These are phyloP conservation scores for Cheirogaleus medius DNA, from an alignment of 2,113 vertebrate species.

Conservation along the genomic window DNA sequence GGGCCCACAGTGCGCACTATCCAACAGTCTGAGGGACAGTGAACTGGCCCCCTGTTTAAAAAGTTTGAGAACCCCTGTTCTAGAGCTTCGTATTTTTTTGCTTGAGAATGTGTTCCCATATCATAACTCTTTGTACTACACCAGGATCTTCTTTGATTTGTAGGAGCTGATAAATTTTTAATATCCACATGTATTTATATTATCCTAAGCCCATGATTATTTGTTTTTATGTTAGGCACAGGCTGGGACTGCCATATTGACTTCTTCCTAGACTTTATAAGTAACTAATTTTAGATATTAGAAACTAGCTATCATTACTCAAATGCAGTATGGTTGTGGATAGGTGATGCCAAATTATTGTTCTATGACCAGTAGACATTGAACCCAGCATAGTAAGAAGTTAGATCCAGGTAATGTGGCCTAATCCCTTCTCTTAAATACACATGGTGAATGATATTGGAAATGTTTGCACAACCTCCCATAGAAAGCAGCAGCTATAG, in stretches of 20 bases:
- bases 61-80: too few species aligned
- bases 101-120: neutral
- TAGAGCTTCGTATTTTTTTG: neutral
- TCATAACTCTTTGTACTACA: neutral
- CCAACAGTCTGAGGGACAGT: too few species aligned
- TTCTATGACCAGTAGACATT: neutral
- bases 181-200: neutral
- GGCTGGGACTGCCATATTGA: neutral
- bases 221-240: neutral
- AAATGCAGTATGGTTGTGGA: neutral
- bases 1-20: too few species aligned
- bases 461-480: conserved; percentile 37
- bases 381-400: neutral
- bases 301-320: neutral
- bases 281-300: neutral
- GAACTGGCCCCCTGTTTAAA: too few species aligned
- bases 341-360: neutral
- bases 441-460: conserved; percentile 12
- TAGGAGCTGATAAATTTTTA: neutral
- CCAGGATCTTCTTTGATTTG: neutral
- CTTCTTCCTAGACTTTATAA: neutral
- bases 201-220: neutral
- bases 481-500: conserved; percentile 32
- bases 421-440: neutral
- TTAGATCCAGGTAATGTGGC: neutral